Conservation (phyloP, 2,113 vertebrate species). For the Phrynosoma blainvillii region DNA sequence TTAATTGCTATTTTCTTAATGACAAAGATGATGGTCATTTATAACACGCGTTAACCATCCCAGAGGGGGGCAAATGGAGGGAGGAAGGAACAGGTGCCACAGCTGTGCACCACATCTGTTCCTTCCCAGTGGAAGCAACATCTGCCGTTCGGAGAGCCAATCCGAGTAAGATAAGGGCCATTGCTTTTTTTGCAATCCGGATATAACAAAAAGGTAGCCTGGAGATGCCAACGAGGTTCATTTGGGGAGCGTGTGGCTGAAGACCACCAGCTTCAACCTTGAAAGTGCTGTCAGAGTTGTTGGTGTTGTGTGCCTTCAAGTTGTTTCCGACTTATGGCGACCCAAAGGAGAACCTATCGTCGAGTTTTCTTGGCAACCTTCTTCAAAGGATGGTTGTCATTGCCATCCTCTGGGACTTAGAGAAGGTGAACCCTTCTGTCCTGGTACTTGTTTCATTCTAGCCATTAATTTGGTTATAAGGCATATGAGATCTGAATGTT, state of each 20-base stretch:
- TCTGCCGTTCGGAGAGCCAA: neutral
- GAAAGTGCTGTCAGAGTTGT: neutral
- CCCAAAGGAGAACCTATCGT: too few species aligned
- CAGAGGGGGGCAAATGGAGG: neutral
- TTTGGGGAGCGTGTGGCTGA: neutral
- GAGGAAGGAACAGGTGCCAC: conserved; percentile 17
- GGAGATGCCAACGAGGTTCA: neutral
- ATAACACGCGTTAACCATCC: conserved; percentile 39
- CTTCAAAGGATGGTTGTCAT: too few species aligned
- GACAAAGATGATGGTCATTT: conserved; percentile 13
- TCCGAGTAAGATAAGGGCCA: neutral
- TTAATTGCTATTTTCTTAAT: conserved; percentile 46
- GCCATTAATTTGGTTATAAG: too few species aligned
- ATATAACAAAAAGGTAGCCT: neutral
- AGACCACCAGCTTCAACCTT: neutral
- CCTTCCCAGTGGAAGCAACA: neutral
- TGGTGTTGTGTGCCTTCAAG: too few species aligned
- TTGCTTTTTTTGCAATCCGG: neutral
- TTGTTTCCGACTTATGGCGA: too few species aligned
- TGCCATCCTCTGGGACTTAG: too few species aligned
- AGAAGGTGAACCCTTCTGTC: too few species aligned
- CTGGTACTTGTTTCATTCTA: too few species aligned
- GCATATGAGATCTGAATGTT: too few species aligned
- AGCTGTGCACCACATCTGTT: neutral
- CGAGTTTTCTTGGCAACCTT: too few species aligned